These are phyloP conservation scores for Clarias batrachus DNA, from an alignment of 2,113 vertebrate species.

Conservation along the genomic window DNA sequence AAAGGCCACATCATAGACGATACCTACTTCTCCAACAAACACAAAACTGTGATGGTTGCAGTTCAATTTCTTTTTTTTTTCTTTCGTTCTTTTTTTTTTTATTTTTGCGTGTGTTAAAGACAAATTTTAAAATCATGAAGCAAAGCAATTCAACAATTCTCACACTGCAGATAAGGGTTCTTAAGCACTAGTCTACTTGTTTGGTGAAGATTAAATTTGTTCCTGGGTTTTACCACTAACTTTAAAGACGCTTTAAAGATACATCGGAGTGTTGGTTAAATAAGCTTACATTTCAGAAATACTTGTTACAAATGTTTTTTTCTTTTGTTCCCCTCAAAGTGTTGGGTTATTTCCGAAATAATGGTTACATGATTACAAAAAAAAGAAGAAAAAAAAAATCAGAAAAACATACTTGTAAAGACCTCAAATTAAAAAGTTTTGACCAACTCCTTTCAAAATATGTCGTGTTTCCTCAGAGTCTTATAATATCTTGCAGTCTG, in stretches of 20 bases:
- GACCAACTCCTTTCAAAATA: neutral
- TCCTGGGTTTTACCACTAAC: neutral
- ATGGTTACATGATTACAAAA: neutral
- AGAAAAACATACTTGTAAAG: neutral
- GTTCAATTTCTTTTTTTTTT: neutral
- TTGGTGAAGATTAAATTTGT: neutral
- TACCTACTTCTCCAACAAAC: neutral
- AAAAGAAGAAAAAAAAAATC: neutral
- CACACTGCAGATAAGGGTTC: neutral
- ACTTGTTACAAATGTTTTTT: neutral
- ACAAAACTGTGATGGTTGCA: neutral
- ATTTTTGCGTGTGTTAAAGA: neutral
- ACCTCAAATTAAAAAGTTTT: neutral
- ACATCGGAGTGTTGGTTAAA: neutral
- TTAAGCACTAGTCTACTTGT: neutral
- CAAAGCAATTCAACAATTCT: neutral
- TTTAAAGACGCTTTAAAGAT: neutral
- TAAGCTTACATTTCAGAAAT: neutral
- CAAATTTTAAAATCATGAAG: constrained; percentile 1
- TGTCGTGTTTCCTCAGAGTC: neutral
- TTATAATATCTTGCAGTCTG: neutral
- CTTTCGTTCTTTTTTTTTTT: neutral
- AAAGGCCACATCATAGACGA: constrained; percentile 44
- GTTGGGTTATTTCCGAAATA: neutral
- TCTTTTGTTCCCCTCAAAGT: neutral